Evolutionary conservation across 2,797 vertebrate genomes (phyloP).

Genomic region (Coregonus suidteri): DNA sequence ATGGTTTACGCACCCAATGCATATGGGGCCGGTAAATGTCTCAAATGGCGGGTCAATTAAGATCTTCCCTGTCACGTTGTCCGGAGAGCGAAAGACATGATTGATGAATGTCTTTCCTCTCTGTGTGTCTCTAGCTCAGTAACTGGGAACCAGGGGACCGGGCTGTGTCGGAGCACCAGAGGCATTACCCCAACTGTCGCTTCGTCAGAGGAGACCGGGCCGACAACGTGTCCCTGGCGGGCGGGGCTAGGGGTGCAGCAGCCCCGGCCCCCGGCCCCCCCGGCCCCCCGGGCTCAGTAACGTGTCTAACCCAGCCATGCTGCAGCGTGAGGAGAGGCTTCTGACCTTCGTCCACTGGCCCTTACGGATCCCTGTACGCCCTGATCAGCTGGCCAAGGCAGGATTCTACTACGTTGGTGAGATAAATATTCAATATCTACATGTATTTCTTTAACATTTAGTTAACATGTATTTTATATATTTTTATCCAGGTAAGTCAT

Average conservation of each 20-base stretch:
- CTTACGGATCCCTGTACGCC: constrained; percentile 86
- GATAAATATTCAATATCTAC: constrained; percentile 34
- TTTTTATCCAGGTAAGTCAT: too few relatives aligned
- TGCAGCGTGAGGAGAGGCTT: constrained; percentile 85
- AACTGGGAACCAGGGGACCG: constrained; percentile 97
- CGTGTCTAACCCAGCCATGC: constrained; percentile 92
- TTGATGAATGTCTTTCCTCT: not conserved
- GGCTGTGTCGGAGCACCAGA: constrained; percentile 89
- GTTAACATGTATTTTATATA: not conserved
- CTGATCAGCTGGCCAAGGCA: constrained; percentile 91
- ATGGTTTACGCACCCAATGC: too few relatives aligned
- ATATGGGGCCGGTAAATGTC: too few relatives aligned
- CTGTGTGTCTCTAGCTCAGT: constrained; percentile 69
- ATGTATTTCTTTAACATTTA: not conserved
- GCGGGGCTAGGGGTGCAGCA: constrained; percentile 37
- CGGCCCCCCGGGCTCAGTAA: constrained; percentile 70
- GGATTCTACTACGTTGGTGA: constrained; percentile 98
- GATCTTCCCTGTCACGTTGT: too few relatives aligned
- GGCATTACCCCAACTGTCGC: constrained; percentile 91
- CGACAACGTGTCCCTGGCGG: constrained; percentile 74
- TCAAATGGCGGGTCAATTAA: too few relatives aligned
- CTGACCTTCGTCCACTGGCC: constrained; percentile 95
- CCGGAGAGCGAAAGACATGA: too few relatives aligned
- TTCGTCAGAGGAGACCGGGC: constrained; percentile 84
- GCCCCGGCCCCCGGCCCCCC: constrained; percentile 50